Evolutionary conservation across 2,888 invertebrate species (phyloP), one percentile per base, ranked within the genome.

Genomic region (Xylota sylvarum): DNA sequence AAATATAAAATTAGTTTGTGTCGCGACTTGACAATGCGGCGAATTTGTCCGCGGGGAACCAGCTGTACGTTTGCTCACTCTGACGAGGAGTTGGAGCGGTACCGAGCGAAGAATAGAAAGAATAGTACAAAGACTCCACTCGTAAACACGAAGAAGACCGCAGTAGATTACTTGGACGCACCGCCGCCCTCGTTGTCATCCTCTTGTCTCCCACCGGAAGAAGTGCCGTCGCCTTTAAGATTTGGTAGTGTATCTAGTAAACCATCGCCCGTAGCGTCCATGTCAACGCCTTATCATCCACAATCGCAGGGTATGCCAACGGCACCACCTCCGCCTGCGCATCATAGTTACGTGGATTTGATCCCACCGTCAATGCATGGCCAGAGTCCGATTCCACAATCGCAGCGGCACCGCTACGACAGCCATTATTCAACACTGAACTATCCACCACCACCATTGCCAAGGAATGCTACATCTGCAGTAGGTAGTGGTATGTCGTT

Each of bases 51-150:
- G 0, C 94, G 98, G 9, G 97, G 97, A 4, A 95, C 95, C 52
- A 95, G 96, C 89, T 98, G 98, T 92, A 97, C 97, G 0, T 98
- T 98, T 93, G 97, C 98, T 5, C 98, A 98, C 92, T 97, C 97
- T 0, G 96, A 97, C 88, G 97, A 97, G 88, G 98, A 98, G 92
- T 93, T 98, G 46, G 98, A 98, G 90, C 96, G 96, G 84, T 95
- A 95, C 90, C 93, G 95, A 70, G 94, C 95, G 5, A 95, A 95
- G 89, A 95, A 94, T 90, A 93, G 95, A 14, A 95, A 95, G 91
- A 93, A 94, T 87, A 88, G 88, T 89, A 89, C 90, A 14, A 91
- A 92, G 81, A 88, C 90, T 48, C 89, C 90, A 35, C 86, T 88
- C 19, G 89, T 81, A 70, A 89, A 88, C 46, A 67, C 88, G 40